Conservation (phyloP, 92 coral and sea anemone species). For the Epizoanthus rinbou region DNA sequence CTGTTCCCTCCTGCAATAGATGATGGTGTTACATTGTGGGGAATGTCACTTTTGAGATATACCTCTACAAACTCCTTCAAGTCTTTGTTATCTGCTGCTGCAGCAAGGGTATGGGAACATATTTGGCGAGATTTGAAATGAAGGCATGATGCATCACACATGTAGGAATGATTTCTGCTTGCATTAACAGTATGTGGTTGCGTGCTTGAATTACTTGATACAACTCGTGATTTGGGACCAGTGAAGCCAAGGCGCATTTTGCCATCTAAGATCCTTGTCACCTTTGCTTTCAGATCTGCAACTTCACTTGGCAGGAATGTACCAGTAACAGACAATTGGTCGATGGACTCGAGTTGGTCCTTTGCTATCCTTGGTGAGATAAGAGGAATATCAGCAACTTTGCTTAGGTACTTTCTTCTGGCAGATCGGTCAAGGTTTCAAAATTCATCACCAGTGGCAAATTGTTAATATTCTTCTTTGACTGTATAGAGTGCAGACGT, state of each 20-base stretch:
- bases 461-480: constrained; percentile 45
- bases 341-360: constrained; percentile 36
- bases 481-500: constrained; percentile 45
- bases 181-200: constrained; percentile 41
- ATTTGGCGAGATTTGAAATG: constrained; percentile 45
- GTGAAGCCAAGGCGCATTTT: constrained; percentile 41
- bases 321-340: neutral
- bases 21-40: constrained; percentile 38
- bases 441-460: constrained; percentile 27
- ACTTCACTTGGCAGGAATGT: constrained; percentile 46
- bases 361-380: neutral
- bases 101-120: constrained; percentile 51
- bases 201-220: constrained; percentile 42
- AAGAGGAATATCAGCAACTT: constrained; percentile 37
- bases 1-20: constrained; percentile 45
- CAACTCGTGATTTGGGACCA: constrained; percentile 53
- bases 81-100: constrained; percentile 58
- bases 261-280: constrained; percentile 45
- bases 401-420: constrained; percentile 38
- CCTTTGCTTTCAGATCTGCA: constrained; percentile 47
- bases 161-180: constrained; percentile 28
- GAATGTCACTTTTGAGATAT: constrained; percentile 21
- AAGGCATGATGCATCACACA: constrained; percentile 48
- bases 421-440: constrained; percentile 39
- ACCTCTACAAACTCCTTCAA: constrained; percentile 39